A percentile compares a stretch with the other conserved stretches of the same genome.
phyloP scores from a whole-genome alignment of 92 coral and sea anemone genomes.

The Umimayanthus chanpuru region DNA sequence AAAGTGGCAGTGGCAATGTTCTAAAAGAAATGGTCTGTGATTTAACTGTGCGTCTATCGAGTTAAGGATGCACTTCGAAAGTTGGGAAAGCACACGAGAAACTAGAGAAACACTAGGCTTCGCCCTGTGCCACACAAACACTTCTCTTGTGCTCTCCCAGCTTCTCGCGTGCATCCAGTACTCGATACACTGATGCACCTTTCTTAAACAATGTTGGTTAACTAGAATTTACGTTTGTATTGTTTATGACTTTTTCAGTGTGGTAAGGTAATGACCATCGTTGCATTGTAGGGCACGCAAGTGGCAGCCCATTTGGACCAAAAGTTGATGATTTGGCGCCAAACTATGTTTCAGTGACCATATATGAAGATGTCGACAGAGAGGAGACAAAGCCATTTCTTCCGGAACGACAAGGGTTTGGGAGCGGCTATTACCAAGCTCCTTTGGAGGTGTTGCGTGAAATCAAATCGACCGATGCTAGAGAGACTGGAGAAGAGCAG shows the following conservation, averaged over 20 bases:
- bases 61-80: too few species aligned
- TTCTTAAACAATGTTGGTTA: too few species aligned
- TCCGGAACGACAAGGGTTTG: background rate
- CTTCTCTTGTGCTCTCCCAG: too few species aligned
- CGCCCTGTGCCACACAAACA: too few species aligned
- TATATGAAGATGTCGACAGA: background rate
- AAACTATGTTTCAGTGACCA: background rate
- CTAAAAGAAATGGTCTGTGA: too few species aligned
- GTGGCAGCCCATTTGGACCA: background rate
- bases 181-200: too few species aligned
- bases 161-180: too few species aligned
- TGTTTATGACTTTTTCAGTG: background rate
- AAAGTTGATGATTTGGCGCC: background rate
- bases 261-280: background rate
- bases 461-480: background rate
- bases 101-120: too few species aligned
- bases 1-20: too few species aligned
- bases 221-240: background rate
- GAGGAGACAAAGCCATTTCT: background rate
- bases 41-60: too few species aligned
- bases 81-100: too few species aligned
- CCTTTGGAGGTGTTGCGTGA: background rate
- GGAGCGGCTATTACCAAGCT: background rate
- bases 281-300: background rate
- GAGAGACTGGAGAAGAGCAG: background rate